Evolutionary conservation across 2,797 vertebrate genomes (phyloP), one percentile per base, ranked within the genome.

Genomic region (Alexandromys oeconomus): DNA sequence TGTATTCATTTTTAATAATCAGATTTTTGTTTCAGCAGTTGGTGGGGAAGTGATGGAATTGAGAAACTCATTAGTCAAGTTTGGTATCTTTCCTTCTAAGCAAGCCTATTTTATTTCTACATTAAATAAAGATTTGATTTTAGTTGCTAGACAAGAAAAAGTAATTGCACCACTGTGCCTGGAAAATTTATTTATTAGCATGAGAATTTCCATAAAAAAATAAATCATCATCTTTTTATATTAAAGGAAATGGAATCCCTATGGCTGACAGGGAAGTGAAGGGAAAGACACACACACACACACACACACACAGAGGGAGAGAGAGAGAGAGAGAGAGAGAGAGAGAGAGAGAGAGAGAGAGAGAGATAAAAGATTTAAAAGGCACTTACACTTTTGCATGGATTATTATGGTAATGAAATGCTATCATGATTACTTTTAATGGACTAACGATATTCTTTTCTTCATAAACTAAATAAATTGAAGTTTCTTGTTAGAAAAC

Each of bases 31-130:
- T 95, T 80, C 59, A 31, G 14, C 46, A 67, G 69, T n/a, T 7
- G 51, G 19, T 11, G 67, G 59, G 17, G 15, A 84, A 43, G 12
- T 34, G 25, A 54, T 88, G 5, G 43, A 10, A 63, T 25, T 27
- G 14, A 81, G 57, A 85, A 43, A 95, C 59, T 91, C 78, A 59
- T 1, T 93, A 37, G 40, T 76, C 14, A 23, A 78, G 19, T 77
- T 97, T 8, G n/a, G 54, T 14, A 37, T 17, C 34, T 19, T 81
- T 94, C 29, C 12, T 93, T 92, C 29, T 90, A 77, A 87, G 37
- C n/a, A 86, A 54, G 23, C 25, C 57, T 87, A 51, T 27, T 19
- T 89, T 88, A 29, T 91, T 5, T 93, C 51, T 89, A 92, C 5
- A 73, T 10, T 90, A 84, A 46, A 14, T 37, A 3, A 48, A 17